Conservation (phyloP, 2,113 vertebrate species). For the Larimichthys polyactis region DNA sequence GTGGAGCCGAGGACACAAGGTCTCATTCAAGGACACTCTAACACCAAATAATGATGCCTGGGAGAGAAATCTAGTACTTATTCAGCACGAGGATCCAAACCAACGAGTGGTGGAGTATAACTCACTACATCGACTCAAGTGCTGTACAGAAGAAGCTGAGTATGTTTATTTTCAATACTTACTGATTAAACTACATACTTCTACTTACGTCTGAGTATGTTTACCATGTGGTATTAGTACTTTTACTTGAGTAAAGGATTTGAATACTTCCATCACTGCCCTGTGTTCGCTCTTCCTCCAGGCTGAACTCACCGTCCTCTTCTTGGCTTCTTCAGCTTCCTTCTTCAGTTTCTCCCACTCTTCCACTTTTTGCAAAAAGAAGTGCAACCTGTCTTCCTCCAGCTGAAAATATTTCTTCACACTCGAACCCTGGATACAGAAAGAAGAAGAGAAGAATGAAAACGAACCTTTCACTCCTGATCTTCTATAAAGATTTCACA, state of each 20-base stretch:
- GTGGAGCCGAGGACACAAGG: neutral
- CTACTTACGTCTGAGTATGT: no score
- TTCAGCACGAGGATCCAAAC: neutral
- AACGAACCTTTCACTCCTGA: no score
- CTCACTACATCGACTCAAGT: neutral
- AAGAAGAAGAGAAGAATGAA: constrained; percentile 4
- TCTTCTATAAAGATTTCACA: neutral
- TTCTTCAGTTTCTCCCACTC: constrained; percentile 74
- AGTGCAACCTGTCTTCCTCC: constrained; percentile 86
- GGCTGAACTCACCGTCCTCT: constrained; percentile 79
- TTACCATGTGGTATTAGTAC: no score
- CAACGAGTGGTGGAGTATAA: neutral
- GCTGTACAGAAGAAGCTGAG: no score
- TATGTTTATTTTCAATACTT: no score
- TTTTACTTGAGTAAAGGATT: no score
- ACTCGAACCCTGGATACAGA: constrained; percentile 77
- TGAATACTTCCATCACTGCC: no score
- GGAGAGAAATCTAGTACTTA: neutral
- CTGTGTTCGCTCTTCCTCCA: neutral
- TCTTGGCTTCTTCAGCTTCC: constrained; percentile 70
- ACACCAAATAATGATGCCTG: neutral
- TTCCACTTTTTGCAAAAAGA: constrained; percentile 78
- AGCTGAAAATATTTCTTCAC: constrained; percentile 87
- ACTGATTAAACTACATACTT: no score
- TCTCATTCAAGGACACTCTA: constrained; percentile 12